A percentile compares a stretch with the other conserved stretches of the same genome.
Evolutionary conservation across 2,797 vertebrate species (phyloP).

Genomic region (Micropoecilia bifurca): DNA sequence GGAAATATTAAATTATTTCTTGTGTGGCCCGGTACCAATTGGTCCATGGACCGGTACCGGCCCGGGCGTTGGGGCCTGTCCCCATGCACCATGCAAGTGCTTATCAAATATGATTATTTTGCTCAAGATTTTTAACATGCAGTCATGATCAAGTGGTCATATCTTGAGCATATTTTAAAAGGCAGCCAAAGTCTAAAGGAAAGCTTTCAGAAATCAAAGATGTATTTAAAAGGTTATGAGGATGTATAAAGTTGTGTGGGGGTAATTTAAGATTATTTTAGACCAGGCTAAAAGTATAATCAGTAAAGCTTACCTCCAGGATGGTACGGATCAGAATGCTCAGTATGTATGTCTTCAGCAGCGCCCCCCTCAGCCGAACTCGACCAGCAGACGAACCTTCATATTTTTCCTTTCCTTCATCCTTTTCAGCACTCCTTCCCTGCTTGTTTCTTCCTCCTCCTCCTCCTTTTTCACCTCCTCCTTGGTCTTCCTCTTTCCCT

Average conservation of each 20-base stretch:
- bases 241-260: neutral
- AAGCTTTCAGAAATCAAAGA: neutral
- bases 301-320: constrained; percentile 81
- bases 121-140: no score
- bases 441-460: constrained; percentile 72
- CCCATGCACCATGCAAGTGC: neutral
- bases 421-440: constrained; percentile 50
- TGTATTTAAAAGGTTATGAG: neutral
- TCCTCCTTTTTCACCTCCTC: constrained; percentile 78
- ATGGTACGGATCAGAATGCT: constrained; percentile 91
- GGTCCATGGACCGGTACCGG: no score
- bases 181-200: neutral
- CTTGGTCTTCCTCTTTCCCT: constrained; percentile 59
- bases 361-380: constrained; percentile 86
- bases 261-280: neutral
- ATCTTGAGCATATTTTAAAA: no score
- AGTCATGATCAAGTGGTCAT: no score
- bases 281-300: neutral
- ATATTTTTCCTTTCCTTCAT: constrained; percentile 44
- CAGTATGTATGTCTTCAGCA: constrained; percentile 92
- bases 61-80: no score
- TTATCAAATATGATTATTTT: neutral
- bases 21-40: no score
- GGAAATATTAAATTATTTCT: no score
- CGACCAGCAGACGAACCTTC: constrained; percentile 53